phyloP scores from a whole-genome alignment of 2,888 invertebrate species.

The Dicyrtoma fusca region DNA sequence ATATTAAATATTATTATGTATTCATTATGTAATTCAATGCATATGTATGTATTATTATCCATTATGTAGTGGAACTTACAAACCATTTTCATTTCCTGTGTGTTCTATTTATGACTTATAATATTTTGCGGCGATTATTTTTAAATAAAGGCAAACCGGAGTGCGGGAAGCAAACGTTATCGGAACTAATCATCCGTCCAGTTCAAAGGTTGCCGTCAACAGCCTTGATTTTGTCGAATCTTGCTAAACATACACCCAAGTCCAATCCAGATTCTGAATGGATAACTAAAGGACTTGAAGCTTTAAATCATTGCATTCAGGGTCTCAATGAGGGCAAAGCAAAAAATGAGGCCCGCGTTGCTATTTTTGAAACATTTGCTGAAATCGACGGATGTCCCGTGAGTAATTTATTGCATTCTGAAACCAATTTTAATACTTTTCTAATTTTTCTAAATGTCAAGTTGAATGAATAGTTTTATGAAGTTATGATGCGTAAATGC shows the following conservation, averaged over 20 bases:
- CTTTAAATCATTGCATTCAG: constrained; percentile 49
- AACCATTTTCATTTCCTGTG: no score
- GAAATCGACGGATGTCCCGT: constrained; percentile 98
- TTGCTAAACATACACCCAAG: constrained; percentile 87
- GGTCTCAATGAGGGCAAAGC: constrained; percentile 98
- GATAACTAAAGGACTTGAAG: constrained; percentile 52
- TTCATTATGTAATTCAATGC: no score
- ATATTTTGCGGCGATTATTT: no score
- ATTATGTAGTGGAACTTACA: no score
- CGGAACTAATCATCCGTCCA: constrained; percentile 94
- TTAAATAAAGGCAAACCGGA: constrained; percentile 77
- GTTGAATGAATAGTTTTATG: no score
- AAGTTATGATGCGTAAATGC: constrained; percentile 32
- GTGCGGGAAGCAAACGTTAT: constrained; percentile 92
- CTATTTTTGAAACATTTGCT: constrained; percentile 96
- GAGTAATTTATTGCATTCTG: constrained; percentile 59
- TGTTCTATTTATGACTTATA: no score
- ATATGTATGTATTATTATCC: background rate
- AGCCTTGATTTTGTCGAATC: constrained; percentile 91
- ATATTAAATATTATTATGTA: background rate
- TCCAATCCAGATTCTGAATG: constrained; percentile 74
- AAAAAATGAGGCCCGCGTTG: constrained; percentile 92
- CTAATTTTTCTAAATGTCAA: no score
- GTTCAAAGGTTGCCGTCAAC: constrained; percentile 97
- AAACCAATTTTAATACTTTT: no score